These are phyloP conservation scores for Drosophila peninsularis DNA, from an alignment of 2,888 invertebrate species.

Conservation along the genomic window DNA sequence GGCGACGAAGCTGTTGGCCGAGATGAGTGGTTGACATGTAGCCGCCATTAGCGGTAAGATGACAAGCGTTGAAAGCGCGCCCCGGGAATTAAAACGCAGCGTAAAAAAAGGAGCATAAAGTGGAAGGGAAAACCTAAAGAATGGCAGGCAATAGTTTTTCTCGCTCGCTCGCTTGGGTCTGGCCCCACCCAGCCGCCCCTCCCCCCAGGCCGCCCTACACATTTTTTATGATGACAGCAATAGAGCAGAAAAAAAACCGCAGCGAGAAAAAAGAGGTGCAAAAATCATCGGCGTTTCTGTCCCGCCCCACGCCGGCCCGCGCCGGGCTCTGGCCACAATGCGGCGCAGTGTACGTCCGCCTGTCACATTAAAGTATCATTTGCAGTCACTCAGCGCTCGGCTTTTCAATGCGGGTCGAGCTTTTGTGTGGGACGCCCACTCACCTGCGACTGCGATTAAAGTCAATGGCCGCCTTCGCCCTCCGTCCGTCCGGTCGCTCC, in stretches of 20 bases:
- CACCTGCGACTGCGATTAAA: conserved; percentile 51
- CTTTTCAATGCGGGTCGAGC: conserved; percentile 44
- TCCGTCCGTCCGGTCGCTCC: background rate
- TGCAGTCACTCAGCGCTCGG: conserved; percentile 68
- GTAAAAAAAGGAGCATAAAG: conserved; percentile 10
- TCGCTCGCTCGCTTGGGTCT: conserved; percentile 3
- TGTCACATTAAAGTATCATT: conserved; percentile 79
- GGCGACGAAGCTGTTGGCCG: conserved; percentile 27
- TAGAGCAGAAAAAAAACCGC: conserved; percentile 46
- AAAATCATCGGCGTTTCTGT: conserved; percentile 65
- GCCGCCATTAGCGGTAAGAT: conserved; percentile 80
- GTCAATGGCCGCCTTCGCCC: conserved; percentile 52
- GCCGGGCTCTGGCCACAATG: background rate
- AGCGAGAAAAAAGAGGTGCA: conserved; percentile 64
- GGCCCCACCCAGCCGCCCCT: background rate
- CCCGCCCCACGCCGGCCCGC: too few species aligned
- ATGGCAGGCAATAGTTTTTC: conserved; percentile 65
- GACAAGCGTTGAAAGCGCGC: conserved; percentile 78
- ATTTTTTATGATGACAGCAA: conserved; percentile 60
- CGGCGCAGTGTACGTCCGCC: conserved; percentile 37
- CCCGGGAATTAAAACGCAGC: conserved; percentile 73
- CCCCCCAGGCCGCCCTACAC: too few species aligned
- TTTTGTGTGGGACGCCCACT: conserved; percentile 26
- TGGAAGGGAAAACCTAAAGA: conserved; percentile 23
- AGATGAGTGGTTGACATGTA: conserved; percentile 81